Conservation (phyloP, 2,797 vertebrate genomes). For the Hoplostethus mediterraneus region DNA sequence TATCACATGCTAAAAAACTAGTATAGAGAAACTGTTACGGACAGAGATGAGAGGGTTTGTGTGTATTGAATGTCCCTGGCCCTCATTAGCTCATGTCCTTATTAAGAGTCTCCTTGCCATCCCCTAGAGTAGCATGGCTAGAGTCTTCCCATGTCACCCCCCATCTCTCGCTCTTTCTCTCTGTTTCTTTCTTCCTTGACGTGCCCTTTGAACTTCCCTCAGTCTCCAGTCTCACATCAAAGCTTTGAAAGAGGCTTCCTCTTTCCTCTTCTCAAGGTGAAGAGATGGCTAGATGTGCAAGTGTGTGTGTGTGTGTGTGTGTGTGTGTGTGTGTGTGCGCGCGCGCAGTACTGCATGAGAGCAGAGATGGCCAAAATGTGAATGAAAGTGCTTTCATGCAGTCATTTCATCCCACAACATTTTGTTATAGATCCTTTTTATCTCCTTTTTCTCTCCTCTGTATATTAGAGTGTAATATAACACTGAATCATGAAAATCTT, state of each 20-base stretch:
- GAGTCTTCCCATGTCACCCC: constrained; percentile 51
- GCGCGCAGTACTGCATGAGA: not conserved
- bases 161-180: constrained; percentile 53
- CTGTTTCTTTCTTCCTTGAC: constrained; percentile 59
- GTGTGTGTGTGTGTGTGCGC: constrained; percentile 20
- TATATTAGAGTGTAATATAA: not conserved
- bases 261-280: constrained; percentile 76
- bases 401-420: not conserved
- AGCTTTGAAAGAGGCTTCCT: constrained; percentile 72
- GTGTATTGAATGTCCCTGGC: constrained; percentile 57
- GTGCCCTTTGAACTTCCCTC: constrained; percentile 77
- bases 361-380: not conserved
- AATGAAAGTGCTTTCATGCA: not conserved
- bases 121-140: constrained; percentile 56
- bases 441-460: not conserved
- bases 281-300: constrained; percentile 38
- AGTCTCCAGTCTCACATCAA: constrained; percentile 76
- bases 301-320: constrained; percentile 23
- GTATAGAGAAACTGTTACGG: constrained; percentile 6
- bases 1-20: not conserved
- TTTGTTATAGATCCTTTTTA: not conserved
- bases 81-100: constrained; percentile 76
- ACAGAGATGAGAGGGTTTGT: constrained; percentile 24
- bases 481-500: not conserved
- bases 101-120: constrained; percentile 76